Conservation (phyloP, 2,113 vertebrate genomes). For the Australoheros scitulus region DNA sequence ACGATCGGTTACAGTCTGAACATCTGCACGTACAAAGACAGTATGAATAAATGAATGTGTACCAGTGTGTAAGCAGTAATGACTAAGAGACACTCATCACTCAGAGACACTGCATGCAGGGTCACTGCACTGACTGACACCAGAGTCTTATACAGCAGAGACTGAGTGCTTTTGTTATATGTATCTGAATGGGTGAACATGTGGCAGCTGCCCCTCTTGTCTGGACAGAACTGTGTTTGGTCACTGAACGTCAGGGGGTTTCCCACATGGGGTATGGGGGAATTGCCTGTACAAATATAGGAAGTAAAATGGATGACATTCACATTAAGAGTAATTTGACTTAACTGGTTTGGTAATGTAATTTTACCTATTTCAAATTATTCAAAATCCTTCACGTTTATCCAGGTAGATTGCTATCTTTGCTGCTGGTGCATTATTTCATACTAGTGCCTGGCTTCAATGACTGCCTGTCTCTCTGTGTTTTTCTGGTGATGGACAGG, state of each 20-base stretch:
- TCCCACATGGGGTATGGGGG: neutral
- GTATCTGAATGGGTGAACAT: constrained; percentile 9
- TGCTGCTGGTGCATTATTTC: too few relatives aligned
- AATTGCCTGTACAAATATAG: neutral
- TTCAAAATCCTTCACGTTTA: neutral
- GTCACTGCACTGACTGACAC: constrained; percentile 60
- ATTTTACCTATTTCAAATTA: neutral
- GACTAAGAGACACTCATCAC: constrained; percentile 2
- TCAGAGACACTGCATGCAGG: constrained; percentile 9
- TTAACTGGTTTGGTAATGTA: neutral
- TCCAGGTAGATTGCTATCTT: too few relatives aligned
- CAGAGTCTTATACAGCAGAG: constrained; percentile 1
- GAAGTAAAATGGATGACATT: neutral
- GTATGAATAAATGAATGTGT: constrained; percentile 35
- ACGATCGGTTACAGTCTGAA: constrained; percentile 20
- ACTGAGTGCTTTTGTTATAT: constrained; percentile 1
- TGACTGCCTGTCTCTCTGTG: too few relatives aligned
- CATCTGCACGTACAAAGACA: constrained; percentile 44
- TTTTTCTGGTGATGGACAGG: too few relatives aligned
- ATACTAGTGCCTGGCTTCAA: too few relatives aligned
- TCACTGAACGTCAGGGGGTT: neutral
- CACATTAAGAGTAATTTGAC: neutral
- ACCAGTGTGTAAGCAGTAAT: constrained; percentile 42
- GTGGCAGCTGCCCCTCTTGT: neutral
- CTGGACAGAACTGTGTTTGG: neutral